Base-by-base conservation (phyloP, 2,888 invertebrate species). In the Auanema freiburgensis region DNA sequence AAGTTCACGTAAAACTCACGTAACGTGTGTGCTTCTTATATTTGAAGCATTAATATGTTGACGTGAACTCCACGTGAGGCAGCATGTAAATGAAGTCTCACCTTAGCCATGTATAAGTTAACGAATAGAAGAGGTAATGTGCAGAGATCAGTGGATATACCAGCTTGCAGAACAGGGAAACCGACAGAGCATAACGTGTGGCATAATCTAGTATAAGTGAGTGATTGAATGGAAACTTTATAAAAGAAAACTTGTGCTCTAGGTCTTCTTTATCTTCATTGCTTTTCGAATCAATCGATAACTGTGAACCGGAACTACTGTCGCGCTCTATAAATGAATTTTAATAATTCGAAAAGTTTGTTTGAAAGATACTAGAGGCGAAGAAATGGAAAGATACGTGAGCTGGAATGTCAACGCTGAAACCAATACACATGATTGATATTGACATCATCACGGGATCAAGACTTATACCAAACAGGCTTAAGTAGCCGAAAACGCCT, bases 131-230 rank as follows among this genome's bases (percentile, higher is more conserved):
- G 66, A 16, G 69, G 66, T n/a, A 72, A 49, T 16, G 77, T 73
- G 54, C 76, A 76, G 21, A 76, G 64, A 59, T 67, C 72, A 2
- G 76, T 76, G 14, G 72, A 72, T 25, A 76, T 44, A 25, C 76
- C 76, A 8, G 76, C 76, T 64, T 76, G 76, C 33, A 76, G 66
- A n/a, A 77, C 76, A 18, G 76, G 76, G 55, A 76, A 76, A 6
- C 73, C 76, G 49, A 76, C 76, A 51, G 66, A 51, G n/a, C 53
- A 33, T 1, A 74, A 54, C 2, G 74, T 67, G 21, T 49, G 44
- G 4, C 58, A n/a, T 3, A 65, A 49, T 50, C 50, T 49, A n/a
- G n/a, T n/a, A n/a, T 50, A 58, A 58, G 21, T 11, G n/a, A 10
- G 21, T 14, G 14, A 54, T 25, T 54, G 24, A 12, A 43, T 43